A percentile compares a stretch with the other conserved stretches of the same genome.
Evolutionary conservation across 37 sponge, comb jelly and placozoan species (phyloP).

Genomic region (Geodia barretti): DNA sequence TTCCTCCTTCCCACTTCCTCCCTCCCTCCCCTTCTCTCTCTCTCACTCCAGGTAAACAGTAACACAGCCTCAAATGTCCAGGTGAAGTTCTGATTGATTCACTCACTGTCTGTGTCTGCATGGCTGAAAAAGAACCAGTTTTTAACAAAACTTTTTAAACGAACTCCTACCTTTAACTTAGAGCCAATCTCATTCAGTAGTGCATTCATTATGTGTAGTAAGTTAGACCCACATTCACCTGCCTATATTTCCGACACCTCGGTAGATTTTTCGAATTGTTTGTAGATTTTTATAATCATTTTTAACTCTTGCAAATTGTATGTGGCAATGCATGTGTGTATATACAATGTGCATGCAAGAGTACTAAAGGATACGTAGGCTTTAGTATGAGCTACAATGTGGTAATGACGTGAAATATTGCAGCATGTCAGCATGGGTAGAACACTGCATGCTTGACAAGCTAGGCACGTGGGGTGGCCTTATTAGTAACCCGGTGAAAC

Average conservation of each 20-base stretch:
- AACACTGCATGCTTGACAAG: background rate
- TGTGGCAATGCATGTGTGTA: too few species aligned
- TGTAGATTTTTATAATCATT: background rate
- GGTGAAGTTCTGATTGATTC: background rate
- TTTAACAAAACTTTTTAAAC: too few species aligned
- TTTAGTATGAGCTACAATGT: too few species aligned
- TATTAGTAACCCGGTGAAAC: background rate
- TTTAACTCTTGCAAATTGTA: background rate
- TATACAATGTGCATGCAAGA: too few species aligned
- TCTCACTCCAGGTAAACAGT: background rate
- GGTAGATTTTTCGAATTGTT: background rate
- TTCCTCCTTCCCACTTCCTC: slow-evolving; percentile 21
- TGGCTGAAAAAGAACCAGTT: background rate
- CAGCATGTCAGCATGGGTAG: background rate
- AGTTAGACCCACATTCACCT: too few species aligned
- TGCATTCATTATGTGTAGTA: too few species aligned
- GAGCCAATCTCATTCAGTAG: too few species aligned
- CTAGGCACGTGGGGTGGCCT: background rate
- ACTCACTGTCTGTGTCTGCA: background rate
- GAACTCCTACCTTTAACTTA: too few species aligned
- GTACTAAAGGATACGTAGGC: too few species aligned
- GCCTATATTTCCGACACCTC: too few species aligned
- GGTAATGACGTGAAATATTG: background rate
- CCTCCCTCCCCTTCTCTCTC: slow-evolving; percentile 11
- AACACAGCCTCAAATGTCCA: background rate